Evolutionary conservation across 1,140 invertebrate genomes (phyloP), one percentile per base, ranked within the genome.

Genomic region (Drosophila hydei): DNA sequence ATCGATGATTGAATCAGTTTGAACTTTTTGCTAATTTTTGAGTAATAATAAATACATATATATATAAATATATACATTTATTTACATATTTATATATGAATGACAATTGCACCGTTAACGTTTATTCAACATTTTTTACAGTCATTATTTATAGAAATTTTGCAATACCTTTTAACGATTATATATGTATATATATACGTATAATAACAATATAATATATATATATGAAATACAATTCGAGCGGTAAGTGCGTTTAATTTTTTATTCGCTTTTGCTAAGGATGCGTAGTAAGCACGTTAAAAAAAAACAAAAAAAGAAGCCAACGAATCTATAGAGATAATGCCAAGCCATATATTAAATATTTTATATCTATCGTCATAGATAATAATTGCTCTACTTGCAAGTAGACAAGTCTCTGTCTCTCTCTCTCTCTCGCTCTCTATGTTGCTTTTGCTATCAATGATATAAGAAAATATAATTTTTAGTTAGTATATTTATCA

Each of bases 171-270:
- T 72, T 63, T 67, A 55, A 23, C 8, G 40, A 60, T 0, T 1
- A 62, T 54, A 58, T 30, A 27, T 27, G 4, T 27, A 9, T 30
- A 30, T 9, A 9, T 9, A 30, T 30, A 30, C 9, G 9, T 30
- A 42, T 51, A 48, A 45, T 47, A 47, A 33, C 40, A 45, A 59
- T 48, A 62, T n/a, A n/a, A n/a, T n/a, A n/a, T n/a, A n/a, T n/a
- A n/a, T n/a, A n/a, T n/a, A n/a, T n/a, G n/a, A 56, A 59, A 61
- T 51, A 54, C 59, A 25, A 40, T 51, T 18, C 27, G 62, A 71
- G 45, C 79, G 79, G 79, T 84, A 84, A 84, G 79, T 83, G 79
- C 75, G 79, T 79, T 84, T 56, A 62, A 64, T 51, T 64, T 68
- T 75, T 69, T 84, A 69, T 65, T 33, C 61, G 51, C 50, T 69